Percentiles rank a stretch among this genome's conserved stretches.
Evolutionary conservation across 2,888 invertebrate species (phyloP).

Genomic region (Acronicta leporina): DNA sequence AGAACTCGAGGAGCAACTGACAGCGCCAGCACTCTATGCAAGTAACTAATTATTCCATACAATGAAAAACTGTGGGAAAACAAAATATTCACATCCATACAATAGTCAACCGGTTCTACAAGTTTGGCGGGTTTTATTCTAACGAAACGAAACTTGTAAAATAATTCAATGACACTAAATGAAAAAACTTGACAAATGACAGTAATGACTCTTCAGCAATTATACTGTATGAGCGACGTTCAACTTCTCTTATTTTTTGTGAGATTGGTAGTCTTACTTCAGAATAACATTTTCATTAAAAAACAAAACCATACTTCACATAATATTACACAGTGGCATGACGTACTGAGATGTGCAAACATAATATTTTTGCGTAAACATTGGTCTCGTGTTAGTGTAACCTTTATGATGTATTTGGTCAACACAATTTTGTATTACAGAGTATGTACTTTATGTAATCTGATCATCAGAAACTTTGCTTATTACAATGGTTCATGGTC

Average conservation of each 20-base stretch:
- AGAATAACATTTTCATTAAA: neutral
- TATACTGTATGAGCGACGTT: neutral
- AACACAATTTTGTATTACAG: constrained; percentile 3
- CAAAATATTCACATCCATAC: constrained; percentile 58
- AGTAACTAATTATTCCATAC: constrained; percentile 43
- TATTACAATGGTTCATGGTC: constrained; percentile 14
- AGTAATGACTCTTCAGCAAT: constrained; percentile 25
- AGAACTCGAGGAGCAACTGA: neutral
- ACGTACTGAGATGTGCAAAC: constrained; percentile 26
- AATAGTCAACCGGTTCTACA: constrained; percentile 47
- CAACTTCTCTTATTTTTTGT: neutral
- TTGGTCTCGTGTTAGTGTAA: constrained; percentile 18
- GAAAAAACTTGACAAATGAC: constrained; percentile 9
- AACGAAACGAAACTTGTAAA: constrained; percentile 36
- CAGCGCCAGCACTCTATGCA: constrained; percentile 30
- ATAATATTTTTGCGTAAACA: constrained; percentile 22
- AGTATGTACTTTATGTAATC: constrained; percentile 6
- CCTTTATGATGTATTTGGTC: constrained; percentile 12
- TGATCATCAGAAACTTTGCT: constrained; percentile 5
- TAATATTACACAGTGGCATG: constrained; percentile 1
- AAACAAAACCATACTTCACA: neutral
- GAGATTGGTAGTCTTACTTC: neutral
- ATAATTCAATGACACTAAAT: constrained; percentile 41
- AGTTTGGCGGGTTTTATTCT: constrained; percentile 44
- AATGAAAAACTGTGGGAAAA: constrained; percentile 50